Evolutionary conservation across 2,113 vertebrate species (phyloP), one percentile per base, ranked within the genome.

Genomic region (Oryzias javanicus): DNA sequence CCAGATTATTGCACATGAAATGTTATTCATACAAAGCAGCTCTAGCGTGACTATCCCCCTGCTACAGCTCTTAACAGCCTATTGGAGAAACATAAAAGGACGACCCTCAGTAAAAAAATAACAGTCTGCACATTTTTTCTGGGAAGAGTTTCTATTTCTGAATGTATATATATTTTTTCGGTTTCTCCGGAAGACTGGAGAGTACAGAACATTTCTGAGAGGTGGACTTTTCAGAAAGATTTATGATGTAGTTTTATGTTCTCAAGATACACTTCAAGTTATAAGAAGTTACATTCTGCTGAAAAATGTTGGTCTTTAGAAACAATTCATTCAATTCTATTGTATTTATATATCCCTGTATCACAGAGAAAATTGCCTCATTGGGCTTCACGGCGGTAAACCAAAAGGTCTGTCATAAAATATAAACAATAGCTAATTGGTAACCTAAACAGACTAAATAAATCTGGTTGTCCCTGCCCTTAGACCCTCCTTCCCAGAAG

Each of bases 1-100:
- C 79, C 89, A 89, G 85, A 85, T 88, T 86, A 88, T 85, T 89
- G 87, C 84, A 88, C 88, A 86, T 86, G 86, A 89, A 88, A 89
- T 88, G 78, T 88, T 88, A 88, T 90, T 90, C 84, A 88, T 86
- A 84, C 81, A 81, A 87, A 87, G 65, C 72, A 86, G 80, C 80
- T 87, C 69, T 86, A 83, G 75, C 83, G 80, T 86, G 87, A 89
- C 84, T 88, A 89, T 86, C 85, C 86, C 77, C 70, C 68, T 73
- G 75, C 78, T 70, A 79, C 85, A 88, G 85, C 82, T 67, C 84
- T 84, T 82, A 78, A 70, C 74, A 83, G 82, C 80, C 80, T 80
- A 76, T 80, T 89, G 86, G 83, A 82, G 81, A 84, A 86, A 85
- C 76, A 83, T 81, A 84, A 86, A 78, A 81, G 81, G 85, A 69